Conservation (phyloP, 2,888 invertebrate species). For the Mactromeris polynyma region DNA sequence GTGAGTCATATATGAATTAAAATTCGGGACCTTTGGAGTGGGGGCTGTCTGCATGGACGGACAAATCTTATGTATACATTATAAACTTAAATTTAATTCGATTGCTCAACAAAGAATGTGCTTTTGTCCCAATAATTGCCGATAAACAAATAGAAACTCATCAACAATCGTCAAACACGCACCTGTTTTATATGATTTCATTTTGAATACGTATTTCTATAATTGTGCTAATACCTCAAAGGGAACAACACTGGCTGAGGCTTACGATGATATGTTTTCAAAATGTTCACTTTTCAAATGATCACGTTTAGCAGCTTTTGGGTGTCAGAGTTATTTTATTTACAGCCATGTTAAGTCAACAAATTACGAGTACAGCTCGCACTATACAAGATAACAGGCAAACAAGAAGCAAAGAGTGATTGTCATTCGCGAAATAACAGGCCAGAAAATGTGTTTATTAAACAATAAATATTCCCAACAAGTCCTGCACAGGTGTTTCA, state of each 20-base stretch:
- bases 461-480: conserved; percentile 47
- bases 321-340: conserved; percentile 56
- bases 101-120: conserved; percentile 7
- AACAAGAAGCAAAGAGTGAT: conserved; percentile 39
- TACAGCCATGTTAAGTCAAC: conserved; percentile 59
- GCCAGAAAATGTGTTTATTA: conserved; percentile 51
- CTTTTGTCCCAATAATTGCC: conserved; percentile 13
- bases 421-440: conserved; percentile 57
- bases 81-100: conserved; percentile 14
- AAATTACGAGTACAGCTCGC: conserved; percentile 51
- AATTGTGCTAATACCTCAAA: conserved; percentile 46
- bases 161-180: conserved; percentile 36
- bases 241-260: conserved; percentile 47
- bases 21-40: background rate
- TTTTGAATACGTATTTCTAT: conserved; percentile 51
- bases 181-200: conserved; percentile 51
- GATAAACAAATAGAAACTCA: conserved; percentile 20
- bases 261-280: conserved; percentile 61
- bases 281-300: conserved; percentile 64
- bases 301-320: conserved; percentile 69
- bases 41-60: background rate
- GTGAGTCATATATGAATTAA: conserved; percentile 2
- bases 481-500: conserved; percentile 46
- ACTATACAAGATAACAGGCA: conserved; percentile 41
- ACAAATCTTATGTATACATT: conserved; percentile 22